Evolutionary conservation across 2,888 invertebrate species (phyloP), one percentile per base, ranked within the genome.

Genomic region (Drosophila quasianomalipes): DNA sequence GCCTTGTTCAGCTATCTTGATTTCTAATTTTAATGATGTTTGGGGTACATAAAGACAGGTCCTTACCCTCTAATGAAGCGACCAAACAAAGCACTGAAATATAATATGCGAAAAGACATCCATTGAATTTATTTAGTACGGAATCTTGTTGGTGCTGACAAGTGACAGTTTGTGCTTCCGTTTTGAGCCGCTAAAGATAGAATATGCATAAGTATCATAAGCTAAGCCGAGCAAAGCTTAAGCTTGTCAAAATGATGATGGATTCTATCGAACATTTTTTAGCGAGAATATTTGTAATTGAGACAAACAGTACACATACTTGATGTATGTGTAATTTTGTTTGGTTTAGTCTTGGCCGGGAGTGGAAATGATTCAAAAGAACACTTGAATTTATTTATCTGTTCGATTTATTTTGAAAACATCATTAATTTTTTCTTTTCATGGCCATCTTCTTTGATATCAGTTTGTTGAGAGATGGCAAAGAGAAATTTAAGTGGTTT

Each of bases 401-500:
- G 49, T 52, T 52, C 57, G 61, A 61, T 67, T 80, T 64, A 52
- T 66, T 77, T 62, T 22, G 35, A 63, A 66, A 63, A 64, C 26
- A 39, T 65, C 70, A 70, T 81, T 80, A 70, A 74, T 77, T 81
- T 81, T 70, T 76, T 65, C 74, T 59, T 70, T 73, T 52, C 63
- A 31, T 47, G 12, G 53, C 31, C 31, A 64, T 55, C 71, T 65
- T 52, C 63, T 81, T 74, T 82, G 70, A 76, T 67, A 79, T 67
- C 72, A 63, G 57, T 44, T 51, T 47, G 60, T 58, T 71, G 19
- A 39, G 44, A 58, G 41, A 47, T 10, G 5, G 10, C 12, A 63
- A 63, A 67, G 68, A 66, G 62, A 65, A 79, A 79, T 74, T 76
- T 79, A 88, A 90, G 85, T 82, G 85, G 65, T 80, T 76, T 72